Base-by-base conservation (phyloP, 2,888 invertebrate species). In the Drosophila multiciliata region DNA sequence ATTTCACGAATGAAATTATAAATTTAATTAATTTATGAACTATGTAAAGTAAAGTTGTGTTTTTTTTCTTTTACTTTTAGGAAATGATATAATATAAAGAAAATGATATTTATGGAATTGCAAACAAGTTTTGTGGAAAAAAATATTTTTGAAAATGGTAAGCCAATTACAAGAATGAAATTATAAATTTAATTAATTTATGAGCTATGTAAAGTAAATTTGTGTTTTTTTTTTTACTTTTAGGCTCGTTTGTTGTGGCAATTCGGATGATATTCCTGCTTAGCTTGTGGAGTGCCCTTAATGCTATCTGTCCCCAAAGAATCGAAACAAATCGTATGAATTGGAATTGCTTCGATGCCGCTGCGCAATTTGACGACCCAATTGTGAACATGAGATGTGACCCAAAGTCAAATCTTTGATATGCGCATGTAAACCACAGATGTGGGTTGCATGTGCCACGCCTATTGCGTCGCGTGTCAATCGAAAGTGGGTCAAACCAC, bases 401-500 rank as follows among this genome's bases (percentile, higher is more conserved):
- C 20, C 65, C n/a, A 35, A 40, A 32, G 36, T 9, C 36, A 54
- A 26, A 74, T 61, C 63, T 66, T 33, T 61, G 74, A 74, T 66
- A 62, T 32, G 36, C 33, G 62, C 62, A 32, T 45, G 57, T 45
- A 69, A 75, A 65, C 77, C 77, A 54, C 71, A 63, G 61, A 35
- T 58, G 57, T 23, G 38, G 62, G 52, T 60, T 33, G 54, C 49
- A 69, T 59, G 35, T 50, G 42, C 64, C 74, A 57, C 79, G 66
- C 75, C 68, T 26, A 55, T 50, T 29, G 64, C 29, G 64, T 49
- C 49, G 60, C 60, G 66, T 70, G 66, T 75, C 75, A 75, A 36
- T 36, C 29, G 78, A 78, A 78, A 78, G 80, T 78, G 76, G 75
- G 80, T 71, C 65, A 75, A 67, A 40, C 66, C 78, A 62, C 79